Conservation (phyloP, 2,797 vertebrate genomes). For the Pseudotriccus pelzelni region DNA sequence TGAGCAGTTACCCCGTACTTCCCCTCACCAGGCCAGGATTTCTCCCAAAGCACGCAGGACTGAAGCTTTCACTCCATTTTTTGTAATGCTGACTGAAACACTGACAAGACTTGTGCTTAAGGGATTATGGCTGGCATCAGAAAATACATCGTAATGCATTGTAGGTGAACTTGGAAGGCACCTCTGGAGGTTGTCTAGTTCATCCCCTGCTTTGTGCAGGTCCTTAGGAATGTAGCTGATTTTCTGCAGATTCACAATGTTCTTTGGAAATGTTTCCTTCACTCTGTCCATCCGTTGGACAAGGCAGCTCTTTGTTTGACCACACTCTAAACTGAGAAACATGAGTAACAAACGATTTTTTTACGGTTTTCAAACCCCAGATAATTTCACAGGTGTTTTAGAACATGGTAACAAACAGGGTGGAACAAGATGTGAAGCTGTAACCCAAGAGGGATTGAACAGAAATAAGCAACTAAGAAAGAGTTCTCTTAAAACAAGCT, state of each 20-base stretch:
- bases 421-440: neutral
- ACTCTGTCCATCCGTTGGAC: neutral
- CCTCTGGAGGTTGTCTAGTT: neutral
- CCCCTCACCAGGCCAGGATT: neutral
- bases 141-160: neutral
- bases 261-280: neutral
- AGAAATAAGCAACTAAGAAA: neutral
- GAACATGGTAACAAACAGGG: neutral
- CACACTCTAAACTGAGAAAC: neutral
- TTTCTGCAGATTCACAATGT: neutral
- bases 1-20: accelerated
- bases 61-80: neutral
- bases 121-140: neutral
- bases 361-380: neutral
- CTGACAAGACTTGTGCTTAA: neutral
- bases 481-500: neutral
- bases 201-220: neutral
- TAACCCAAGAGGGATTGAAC: neutral
- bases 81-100: neutral
- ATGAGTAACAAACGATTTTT: neutral
- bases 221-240: neutral
- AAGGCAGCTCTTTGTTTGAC: neutral
- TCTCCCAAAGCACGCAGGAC: neutral
- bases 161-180: neutral
- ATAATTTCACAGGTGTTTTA: neutral